Conservation (phyloP, 2,113 vertebrate genomes). For the Shinisaurus crocodilurus region DNA sequence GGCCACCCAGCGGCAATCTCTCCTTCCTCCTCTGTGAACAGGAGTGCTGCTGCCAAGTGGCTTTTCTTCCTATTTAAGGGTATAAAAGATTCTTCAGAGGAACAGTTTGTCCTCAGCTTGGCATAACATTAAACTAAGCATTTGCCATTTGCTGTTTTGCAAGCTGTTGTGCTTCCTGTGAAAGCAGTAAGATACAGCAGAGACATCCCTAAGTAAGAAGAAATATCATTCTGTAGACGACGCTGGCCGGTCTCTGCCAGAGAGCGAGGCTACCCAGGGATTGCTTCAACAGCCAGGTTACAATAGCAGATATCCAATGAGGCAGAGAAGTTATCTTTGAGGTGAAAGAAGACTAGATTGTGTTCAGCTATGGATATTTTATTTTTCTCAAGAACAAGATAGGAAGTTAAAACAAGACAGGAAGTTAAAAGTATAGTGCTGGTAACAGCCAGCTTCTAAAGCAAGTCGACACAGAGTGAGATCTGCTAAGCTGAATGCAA, state of each 20-base stretch:
- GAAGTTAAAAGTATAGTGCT: not conserved
- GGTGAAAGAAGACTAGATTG: constrained; percentile 37
- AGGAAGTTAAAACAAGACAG: constrained; percentile 32
- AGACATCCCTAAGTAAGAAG: constrained; percentile 61
- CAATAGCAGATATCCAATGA: constrained; percentile 22
- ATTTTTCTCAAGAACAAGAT: constrained; percentile 14
- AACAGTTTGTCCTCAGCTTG: constrained; percentile 74
- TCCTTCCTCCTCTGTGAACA: constrained; percentile 54
- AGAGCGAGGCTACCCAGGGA: constrained; percentile 54
- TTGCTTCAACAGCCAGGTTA: constrained; percentile 57
- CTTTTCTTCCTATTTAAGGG: constrained; percentile 71
- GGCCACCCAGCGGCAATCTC: constrained; percentile 59
- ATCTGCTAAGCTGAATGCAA: not conserved
- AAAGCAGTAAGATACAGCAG: constrained; percentile 63
- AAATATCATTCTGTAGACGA: constrained; percentile 35
- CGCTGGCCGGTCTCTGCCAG: constrained; percentile 46
- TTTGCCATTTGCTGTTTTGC: constrained; percentile 68
- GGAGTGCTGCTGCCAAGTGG: constrained; percentile 58
- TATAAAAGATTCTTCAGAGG: constrained; percentile 70
- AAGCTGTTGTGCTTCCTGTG: constrained; percentile 71
- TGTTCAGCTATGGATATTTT: constrained; percentile 33
- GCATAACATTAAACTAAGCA: constrained; percentile 69
- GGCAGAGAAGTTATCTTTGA: constrained; percentile 49
- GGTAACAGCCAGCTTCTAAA: not conserved
- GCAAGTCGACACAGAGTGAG: not conserved